Evolutionary conservation across 2,113 vertebrate species (phyloP).

Genomic region (Lophius piscatorius): DNA sequence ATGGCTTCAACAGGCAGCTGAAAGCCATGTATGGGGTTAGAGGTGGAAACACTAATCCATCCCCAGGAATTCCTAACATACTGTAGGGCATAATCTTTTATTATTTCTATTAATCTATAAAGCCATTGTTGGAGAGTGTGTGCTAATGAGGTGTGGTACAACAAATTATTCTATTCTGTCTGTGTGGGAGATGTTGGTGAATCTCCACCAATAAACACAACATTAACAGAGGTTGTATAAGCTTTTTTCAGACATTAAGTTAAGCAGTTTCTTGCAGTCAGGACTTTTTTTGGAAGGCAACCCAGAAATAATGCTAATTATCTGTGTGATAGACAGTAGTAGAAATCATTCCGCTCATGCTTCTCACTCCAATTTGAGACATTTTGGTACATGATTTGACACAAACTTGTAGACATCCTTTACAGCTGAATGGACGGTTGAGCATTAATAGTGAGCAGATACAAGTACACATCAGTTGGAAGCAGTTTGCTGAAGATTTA

Average conservation of each 20-base stretch:
- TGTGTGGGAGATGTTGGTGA: conserved; percentile 17
- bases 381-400: conserved; percentile 17
- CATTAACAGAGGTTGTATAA: conserved; percentile 3
- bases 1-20: conserved; percentile 4
- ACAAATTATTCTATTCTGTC: conserved; percentile 28
- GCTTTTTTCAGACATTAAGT: no score
- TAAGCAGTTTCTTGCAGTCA: no score
- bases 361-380: not conserved
- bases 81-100: conserved; percentile 18
- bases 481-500: not conserved
- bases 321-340: not conserved
- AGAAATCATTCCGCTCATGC: not conserved
- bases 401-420: conserved; percentile 13
- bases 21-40: conserved; percentile 27
- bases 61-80: conserved; percentile 13
- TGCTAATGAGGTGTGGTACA: conserved; percentile 15
- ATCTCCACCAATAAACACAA: conserved; percentile 10
- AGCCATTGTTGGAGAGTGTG: conserved; percentile 13
- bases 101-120: not conserved
- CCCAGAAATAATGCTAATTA: not conserved
- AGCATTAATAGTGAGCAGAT: conserved; percentile 16
- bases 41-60: conserved; percentile 16
- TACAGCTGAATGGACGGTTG: conserved; percentile 20
- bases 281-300: no score
- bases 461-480: conserved; percentile 2